Evolutionary conservation across 30 jellyfish, hydroid and myxozoan species (phyloP).

Genomic region (Pseudorhiza aurosa): DNA sequence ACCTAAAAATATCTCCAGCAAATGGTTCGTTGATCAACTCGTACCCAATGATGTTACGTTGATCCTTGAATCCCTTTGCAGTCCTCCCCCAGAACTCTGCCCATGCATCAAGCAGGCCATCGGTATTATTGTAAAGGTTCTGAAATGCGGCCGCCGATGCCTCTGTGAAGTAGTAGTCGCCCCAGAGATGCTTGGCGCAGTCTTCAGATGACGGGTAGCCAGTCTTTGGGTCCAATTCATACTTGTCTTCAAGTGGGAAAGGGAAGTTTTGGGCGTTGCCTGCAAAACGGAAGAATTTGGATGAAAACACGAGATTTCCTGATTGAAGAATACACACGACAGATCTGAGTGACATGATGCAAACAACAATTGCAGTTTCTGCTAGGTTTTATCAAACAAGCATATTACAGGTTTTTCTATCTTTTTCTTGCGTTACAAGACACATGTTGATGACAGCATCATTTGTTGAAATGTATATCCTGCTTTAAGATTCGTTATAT

Average conservation of each 20-base stretch:
- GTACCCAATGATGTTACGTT: constrained; percentile 80
- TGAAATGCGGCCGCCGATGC: constrained; percentile 97
- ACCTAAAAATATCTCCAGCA: constrained; percentile 93
- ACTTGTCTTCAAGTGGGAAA: constrained; percentile 83
- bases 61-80: constrained; percentile 82
- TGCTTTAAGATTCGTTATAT: no score
- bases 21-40: constrained; percentile 95
- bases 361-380: no score
- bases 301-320: no score
- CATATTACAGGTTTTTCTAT: no score
- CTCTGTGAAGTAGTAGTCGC: constrained; percentile 92
- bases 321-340: no score
- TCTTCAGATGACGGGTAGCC: constrained; percentile 93
- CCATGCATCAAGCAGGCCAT: constrained; percentile 93
- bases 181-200: constrained; percentile 86
- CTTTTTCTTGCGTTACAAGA: no score
- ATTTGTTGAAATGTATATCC: no score
- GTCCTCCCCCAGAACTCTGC: constrained; percentile 94
- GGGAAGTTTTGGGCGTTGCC: constrained; percentile 90
- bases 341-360: no score
- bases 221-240: constrained; percentile 76
- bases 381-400: no score
- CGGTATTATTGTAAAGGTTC: constrained; percentile 86
- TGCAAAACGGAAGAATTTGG: constrained; percentile 7
- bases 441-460: no score